Base-by-base conservation (phyloP, 2,797 vertebrate species). In the Otolemur crassicaudatus region DNA sequence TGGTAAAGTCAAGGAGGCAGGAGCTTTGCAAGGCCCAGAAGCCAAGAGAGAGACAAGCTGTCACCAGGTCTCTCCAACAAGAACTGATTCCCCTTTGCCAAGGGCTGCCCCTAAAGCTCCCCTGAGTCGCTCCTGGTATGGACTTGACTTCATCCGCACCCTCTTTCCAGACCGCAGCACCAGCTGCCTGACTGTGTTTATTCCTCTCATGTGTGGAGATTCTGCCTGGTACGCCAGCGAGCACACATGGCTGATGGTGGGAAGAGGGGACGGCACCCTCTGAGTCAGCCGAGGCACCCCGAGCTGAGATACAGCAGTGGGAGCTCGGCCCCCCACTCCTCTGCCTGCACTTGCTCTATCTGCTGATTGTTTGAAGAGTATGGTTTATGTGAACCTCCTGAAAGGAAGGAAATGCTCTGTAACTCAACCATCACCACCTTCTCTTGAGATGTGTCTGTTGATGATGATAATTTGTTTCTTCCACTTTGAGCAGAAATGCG, bases 181-280 rank as follows among this genome's bases (percentile, higher is more conserved):
- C 19, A 46, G 34, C 77, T 31, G 19, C n/a, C 76, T 46, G 61
- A 37, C 70, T 77, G 29, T 40, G 2, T 43, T 37, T 9, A 1
- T 67, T 13, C 46, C 46, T 61, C 22, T 23, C 0, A 5, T 19
- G 58, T 9, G 22, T 29, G 27, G 19, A 65, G 34, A 53, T 17
- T 25, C 34, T 67, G 14, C 25, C 25, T 34, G 6, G 29, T 17
- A 0, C 1, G 0, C 34, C 49, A 34, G 1, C 0, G 34, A 11
- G 31, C 14, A 12, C 56, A 67, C 31, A 49, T 2, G 23, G 20
- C 70, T 31, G 13, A 56, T 9, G 9, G 40, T 46, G 53, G 27
- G 40, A 13, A 14, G 79, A 60, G 72, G 58, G 49, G 76, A 53
- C 63, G 0, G 7, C 29, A 12, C 17, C 34, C 49, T 60, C 34